Base-by-base conservation (phyloP, 2,797 vertebrate genomes). In the Typhlichthys eigenmanni region DNA sequence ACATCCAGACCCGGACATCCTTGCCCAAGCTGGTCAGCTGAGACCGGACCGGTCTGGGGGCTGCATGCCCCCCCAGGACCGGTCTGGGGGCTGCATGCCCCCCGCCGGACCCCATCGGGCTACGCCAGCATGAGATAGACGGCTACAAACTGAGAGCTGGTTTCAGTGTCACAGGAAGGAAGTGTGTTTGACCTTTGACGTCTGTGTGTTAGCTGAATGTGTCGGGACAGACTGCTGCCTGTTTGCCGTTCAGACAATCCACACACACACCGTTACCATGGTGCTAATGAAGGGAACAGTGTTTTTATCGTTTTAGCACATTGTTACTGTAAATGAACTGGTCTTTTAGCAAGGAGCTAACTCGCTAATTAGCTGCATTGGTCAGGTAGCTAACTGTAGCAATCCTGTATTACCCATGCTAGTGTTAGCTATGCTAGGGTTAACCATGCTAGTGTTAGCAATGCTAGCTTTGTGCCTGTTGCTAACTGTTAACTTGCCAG, bases 1-100 rank as follows among this genome's bases (percentile, higher is more conserved):
- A 99, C 95, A 96, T 98, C 91, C 97, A 98, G 88, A 94, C 96
- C 64, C 92, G 97, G 92, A 98, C 97, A 72, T 95, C 98, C 76
- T 94, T 99, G 93, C 97, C 97, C 91, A 99, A 99, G 92, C 94
- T 99, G 45, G 96, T 99, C 83, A 98, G 95, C 92, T 99, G 95
- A 98, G 87, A 82, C 68, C 66, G 64, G 78, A 34, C 19, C 54
- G 7, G 13, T 13, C 29, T 1, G 6, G 16, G 4, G 34, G 32
- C 24, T 11, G 7, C 9, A 8, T 1, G 14, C 4, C 51, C 5
- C 14, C 9, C 14, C 16, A 16, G 51, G 17, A 7, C 2, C 24
- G 4, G 11, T 10, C 9, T 3, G 10, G 7, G 2, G 1, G 49
- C n/a, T 1, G 3, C 6, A 7, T n/a, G 13, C 13, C 3, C 49